Evolutionary conservation across 2,888 invertebrate species (phyloP), one percentile per base, ranked within the genome.

Genomic region (Aspidiotus destructor): DNA sequence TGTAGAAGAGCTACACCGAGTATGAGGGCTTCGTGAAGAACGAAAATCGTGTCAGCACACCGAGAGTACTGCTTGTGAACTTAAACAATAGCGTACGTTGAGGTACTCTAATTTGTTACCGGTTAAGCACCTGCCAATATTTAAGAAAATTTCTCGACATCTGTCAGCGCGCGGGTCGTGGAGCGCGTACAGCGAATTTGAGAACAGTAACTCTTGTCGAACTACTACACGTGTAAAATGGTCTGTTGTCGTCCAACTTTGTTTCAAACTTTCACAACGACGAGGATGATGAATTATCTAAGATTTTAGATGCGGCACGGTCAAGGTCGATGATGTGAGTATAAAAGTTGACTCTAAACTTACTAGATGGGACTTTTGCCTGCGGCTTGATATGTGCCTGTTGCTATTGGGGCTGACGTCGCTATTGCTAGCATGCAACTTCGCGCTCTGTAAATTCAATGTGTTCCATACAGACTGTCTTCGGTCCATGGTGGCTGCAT

Each of bases 381-480:
- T 16, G n/a, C 69, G 69, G 28, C 62, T 69, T 41, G 69, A 69
- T 52, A 60, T 67, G 16, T 69, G 52, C 11, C 62, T 41, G 42
- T 62, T 55, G 17, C 41, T 41, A 40, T 58, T 40, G 6, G 16
- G 40, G 40, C n/a, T 42, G 52, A 69, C 61, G 44, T 69, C 62
- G 54, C 41, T 42, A 42, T 54, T 52, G 62, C 69, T 69, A 28
- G 61, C 69, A 15, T 69, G 69, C 41, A 69, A 57, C 40, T 69
- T 69, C 11, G 69, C 69, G n/a, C 62, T 69, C 13, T 69, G 62
- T 9, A 69, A 41, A 62, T 69, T 62, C 54, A 69, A 62, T 7
- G 69, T 62, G 28, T 69, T 69, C 69, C 69, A 69, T 10, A 69
- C 62, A 44, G 69, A 69, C 53, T 61, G 61, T 28, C 69, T 61